phyloP scores from a whole-genome alignment of 1,140 invertebrate species.

The Atta texana region DNA sequence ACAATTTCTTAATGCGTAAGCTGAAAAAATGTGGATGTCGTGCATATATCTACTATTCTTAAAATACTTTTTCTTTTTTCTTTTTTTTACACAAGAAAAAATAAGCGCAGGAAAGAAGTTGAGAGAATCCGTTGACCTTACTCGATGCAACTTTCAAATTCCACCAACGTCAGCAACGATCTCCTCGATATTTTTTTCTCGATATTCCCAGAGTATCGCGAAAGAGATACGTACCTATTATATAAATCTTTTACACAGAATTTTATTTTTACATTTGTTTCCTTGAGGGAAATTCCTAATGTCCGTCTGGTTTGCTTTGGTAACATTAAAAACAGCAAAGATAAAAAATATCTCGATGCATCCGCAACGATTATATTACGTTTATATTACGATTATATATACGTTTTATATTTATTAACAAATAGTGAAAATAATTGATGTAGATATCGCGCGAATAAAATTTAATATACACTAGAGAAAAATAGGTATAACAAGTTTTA shows the following conservation, averaged over 20 bases:
- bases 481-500: conserved; percentile 22
- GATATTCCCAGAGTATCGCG: conserved; percentile 25
- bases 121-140: conserved; percentile 36
- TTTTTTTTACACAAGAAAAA: conserved; percentile 2
- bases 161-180: conserved; percentile 23
- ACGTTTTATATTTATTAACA: not conserved
- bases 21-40: not conserved
- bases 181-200: conserved; percentile 46
- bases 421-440: not conserved
- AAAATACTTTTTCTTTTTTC: not conserved
- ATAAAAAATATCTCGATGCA: not conserved
- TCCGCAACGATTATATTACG: not conserved
- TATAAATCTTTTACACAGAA: conserved; percentile 30
- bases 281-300: not conserved
- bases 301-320: not conserved
- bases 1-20: not conserved
- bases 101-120: conserved; percentile 6
- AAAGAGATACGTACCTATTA: conserved; percentile 19
- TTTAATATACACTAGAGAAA: not conserved
- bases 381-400: not conserved
- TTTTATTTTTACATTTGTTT: conserved; percentile 25
- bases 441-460: not conserved
- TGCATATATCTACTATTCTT: not conserved
- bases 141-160: conserved; percentile 41
- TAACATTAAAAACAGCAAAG: not conserved